These are phyloP conservation scores for Dendrolimus punctatus DNA, from an alignment of 1,140 invertebrate genomes.

Conservation along the genomic window DNA sequence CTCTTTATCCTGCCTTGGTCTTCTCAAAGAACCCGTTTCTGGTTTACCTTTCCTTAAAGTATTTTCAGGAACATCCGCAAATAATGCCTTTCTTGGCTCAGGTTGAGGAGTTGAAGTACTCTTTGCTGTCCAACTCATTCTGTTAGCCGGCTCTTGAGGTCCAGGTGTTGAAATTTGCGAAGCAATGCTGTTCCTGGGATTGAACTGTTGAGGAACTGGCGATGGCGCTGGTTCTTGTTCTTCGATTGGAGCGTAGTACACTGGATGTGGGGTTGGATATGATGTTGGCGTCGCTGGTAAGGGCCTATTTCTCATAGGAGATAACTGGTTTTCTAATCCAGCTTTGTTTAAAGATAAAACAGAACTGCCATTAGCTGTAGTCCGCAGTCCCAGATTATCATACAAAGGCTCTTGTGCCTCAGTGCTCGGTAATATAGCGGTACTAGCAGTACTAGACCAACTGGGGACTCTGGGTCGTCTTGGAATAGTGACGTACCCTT, in stretches of 20 bases:
- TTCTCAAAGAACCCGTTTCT: constrained; percentile 57
- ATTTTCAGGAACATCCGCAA: constrained; percentile 34
- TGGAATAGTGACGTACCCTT: constrained; percentile 89
- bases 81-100: constrained; percentile 49
- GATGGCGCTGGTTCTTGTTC: constrained; percentile 73
- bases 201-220: constrained; percentile 46
- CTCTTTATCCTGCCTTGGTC: constrained; percentile 40
- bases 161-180: constrained; percentile 53
- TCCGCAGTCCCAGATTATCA: constrained; percentile 86
- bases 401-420: constrained; percentile 83
- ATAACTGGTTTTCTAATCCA: constrained; percentile 60
- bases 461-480: constrained; percentile 85
- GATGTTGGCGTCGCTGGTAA: constrained; percentile 74
- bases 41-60: constrained; percentile 58
- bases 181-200: constrained; percentile 50
- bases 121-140: constrained; percentile 68
- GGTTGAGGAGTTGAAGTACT: constrained; percentile 61
- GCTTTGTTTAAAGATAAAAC: constrained; percentile 81
- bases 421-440: constrained; percentile 70
- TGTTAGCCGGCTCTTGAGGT: constrained; percentile 53
- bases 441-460: constrained; percentile 80
- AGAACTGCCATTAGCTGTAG: constrained; percentile 89
- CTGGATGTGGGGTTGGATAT: constrained; percentile 50
- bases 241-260: constrained; percentile 77
- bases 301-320: constrained; percentile 74